Conservation (phyloP, 1,140 invertebrate genomes). For the fruit fly (Drosophila melanogaster) region DNA sequence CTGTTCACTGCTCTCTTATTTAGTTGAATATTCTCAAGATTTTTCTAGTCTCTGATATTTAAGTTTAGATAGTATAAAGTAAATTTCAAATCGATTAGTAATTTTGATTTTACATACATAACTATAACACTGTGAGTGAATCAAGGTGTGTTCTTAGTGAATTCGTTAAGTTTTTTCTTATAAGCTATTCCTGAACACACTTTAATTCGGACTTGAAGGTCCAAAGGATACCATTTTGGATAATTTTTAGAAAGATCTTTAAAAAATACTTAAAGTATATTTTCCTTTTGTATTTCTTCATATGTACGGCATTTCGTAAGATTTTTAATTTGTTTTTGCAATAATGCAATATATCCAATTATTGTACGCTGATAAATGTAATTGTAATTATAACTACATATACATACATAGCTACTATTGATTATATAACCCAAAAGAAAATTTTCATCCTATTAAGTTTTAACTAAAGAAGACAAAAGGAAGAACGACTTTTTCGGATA, state of each 20-base stretch:
- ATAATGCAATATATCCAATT: slow-evolving; percentile 48
- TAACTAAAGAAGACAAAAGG: slow-evolving; percentile 6
- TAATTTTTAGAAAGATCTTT: slow-evolving; percentile 1
- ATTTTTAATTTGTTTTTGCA: slow-evolving; percentile 41
- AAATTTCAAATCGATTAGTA: slow-evolving; percentile 18
- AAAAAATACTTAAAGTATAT: background rate
- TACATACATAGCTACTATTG: slow-evolving; percentile 35
- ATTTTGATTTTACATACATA: slow-evolving; percentile 4
- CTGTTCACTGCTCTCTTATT: slow-evolving; percentile 24
- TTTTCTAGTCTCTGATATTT: slow-evolving; percentile 35
- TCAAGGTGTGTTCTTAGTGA: slow-evolving; percentile 12
- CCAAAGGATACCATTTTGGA: background rate
- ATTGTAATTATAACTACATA: slow-evolving; percentile 47
- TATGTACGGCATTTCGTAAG: slow-evolving; percentile 42
- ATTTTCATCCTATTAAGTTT: slow-evolving; percentile 38
- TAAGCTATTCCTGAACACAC: slow-evolving; percentile 25
- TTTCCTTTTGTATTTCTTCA: slow-evolving; percentile 11
- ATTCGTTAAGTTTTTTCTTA: slow-evolving; percentile 19
- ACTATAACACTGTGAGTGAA: slow-evolving; percentile 7
- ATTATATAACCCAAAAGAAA: slow-evolving; percentile 44
- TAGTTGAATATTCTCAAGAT: slow-evolving; percentile 16
- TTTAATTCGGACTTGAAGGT: slow-evolving; percentile 16
- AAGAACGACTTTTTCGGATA: slow-evolving; percentile 4
- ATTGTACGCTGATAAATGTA: slow-evolving; percentile 56
- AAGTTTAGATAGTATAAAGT: slow-evolving; percentile 23